Percentiles rank a stretch among this genome's conserved stretches.
Evolutionary conservation across 2,888 invertebrate species (phyloP).

Genomic region (Sturmia bella): DNA sequence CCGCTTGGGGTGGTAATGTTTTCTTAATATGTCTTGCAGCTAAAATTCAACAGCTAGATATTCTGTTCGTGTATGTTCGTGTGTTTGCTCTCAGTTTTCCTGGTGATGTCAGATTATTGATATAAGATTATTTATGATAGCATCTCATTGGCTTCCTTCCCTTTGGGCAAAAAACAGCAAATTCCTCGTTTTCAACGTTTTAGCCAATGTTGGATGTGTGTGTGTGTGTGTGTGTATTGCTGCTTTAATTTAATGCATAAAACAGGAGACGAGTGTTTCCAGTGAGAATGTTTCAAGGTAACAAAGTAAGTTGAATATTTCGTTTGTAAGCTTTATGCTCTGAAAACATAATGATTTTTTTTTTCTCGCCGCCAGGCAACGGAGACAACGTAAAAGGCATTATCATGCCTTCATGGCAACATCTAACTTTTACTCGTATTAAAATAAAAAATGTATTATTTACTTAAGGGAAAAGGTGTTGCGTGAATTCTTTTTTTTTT

Average conservation of each 20-base stretch:
- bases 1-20: slow-evolving; percentile 8
- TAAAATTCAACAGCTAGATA: too few species aligned
- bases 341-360: background rate
- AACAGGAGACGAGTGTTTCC: background rate
- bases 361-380: slow-evolving; percentile 26
- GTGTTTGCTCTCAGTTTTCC: background rate
- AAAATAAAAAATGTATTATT: background rate
- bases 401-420: slow-evolving; percentile 15
- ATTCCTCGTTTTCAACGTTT: background rate
- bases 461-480: slow-evolving; percentile 18
- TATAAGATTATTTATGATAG: slow-evolving; percentile 71
- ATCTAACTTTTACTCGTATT: slow-evolving; percentile 2
- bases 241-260: background rate
- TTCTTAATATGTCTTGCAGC: background rate
- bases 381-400: slow-evolving; percentile 11
- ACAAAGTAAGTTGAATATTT: background rate
- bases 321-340: background rate
- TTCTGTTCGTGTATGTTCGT: background rate
- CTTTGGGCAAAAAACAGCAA: slow-evolving; percentile 33
- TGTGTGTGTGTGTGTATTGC: too few species aligned
- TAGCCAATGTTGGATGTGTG: background rate
- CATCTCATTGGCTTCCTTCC: slow-evolving; percentile 51
- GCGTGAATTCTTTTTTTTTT: background rate
- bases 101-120: slow-evolving; percentile 68
- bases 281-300: slow-evolving; percentile 3